Conservation (phyloP, 2,797 vertebrate species). For the Phataginus tricuspis region DNA sequence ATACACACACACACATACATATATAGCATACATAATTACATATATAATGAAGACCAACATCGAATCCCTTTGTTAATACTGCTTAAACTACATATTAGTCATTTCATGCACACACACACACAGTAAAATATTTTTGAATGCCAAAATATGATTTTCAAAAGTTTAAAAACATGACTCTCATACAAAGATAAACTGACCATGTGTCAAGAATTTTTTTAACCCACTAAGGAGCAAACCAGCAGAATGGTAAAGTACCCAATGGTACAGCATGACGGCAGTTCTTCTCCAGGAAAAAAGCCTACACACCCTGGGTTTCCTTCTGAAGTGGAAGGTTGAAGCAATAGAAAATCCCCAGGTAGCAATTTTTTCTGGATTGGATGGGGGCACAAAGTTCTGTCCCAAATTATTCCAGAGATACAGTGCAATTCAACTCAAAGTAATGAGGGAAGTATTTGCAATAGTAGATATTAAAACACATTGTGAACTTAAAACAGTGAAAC, state of each 20-base stretch:
- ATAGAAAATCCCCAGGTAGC: neutral
- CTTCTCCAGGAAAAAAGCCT: neutral
- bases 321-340: neutral
- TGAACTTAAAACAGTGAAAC: neutral
- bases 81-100: neutral
- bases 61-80: slow-evolving; percentile 16
- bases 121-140: neutral
- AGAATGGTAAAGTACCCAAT: neutral
- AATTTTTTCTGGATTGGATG: neutral
- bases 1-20: neutral
- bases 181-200: slow-evolving; percentile 35
- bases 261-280: too few species aligned
- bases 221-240: neutral
- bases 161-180: slow-evolving; percentile 7
- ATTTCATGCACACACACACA: neutral
- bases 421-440: neutral
- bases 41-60: slow-evolving; percentile 22
- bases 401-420: neutral
- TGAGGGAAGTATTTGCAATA: neutral
- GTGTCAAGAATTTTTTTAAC: neutral
- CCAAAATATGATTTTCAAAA: slow-evolving; percentile 7
- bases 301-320: neutral
- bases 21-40: neutral
- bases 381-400: neutral
- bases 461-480: neutral